These are phyloP conservation scores for Thinocorus orbignyianus DNA, from an alignment of 2,113 vertebrate genomes.

Conservation along the genomic window DNA sequence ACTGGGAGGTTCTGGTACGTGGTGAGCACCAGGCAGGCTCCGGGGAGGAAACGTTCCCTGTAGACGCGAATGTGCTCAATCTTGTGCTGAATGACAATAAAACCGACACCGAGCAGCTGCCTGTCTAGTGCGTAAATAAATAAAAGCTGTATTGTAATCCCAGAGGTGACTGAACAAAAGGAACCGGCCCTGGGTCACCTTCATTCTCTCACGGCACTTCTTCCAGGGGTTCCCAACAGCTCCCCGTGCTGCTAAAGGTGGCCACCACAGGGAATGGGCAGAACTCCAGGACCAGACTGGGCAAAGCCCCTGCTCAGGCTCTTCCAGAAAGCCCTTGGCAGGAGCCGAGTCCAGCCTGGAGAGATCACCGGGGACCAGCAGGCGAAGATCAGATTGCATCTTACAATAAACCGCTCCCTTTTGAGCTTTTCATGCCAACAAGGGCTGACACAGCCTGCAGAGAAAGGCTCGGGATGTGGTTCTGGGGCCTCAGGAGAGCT, in stretches of 20 bases:
- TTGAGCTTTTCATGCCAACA: not conserved
- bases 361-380: not conserved
- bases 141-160: fast-evolving
- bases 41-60: not conserved
- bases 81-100: not conserved
- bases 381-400: not conserved
- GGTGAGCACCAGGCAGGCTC: not conserved
- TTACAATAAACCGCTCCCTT: not conserved
- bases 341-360: not conserved
- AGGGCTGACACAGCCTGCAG: not conserved
- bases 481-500: not conserved
- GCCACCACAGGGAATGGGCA: not conserved
- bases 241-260: fast-evolving
- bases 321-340: not conserved
- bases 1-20: fast-evolving
- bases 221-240: not conserved
- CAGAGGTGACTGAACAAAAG: not conserved
- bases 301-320: not conserved
- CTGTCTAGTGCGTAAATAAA: fast-evolving
- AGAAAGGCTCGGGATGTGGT: not conserved
- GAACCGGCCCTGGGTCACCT: fast-evolving
- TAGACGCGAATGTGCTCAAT: fast-evolving
- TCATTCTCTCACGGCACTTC: fast-evolving
- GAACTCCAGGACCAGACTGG: not conserved
- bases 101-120: not conserved